Evolutionary conservation across 1,140 invertebrate genomes (phyloP).

Genomic region (Archegozetes longisetosus): DNA sequence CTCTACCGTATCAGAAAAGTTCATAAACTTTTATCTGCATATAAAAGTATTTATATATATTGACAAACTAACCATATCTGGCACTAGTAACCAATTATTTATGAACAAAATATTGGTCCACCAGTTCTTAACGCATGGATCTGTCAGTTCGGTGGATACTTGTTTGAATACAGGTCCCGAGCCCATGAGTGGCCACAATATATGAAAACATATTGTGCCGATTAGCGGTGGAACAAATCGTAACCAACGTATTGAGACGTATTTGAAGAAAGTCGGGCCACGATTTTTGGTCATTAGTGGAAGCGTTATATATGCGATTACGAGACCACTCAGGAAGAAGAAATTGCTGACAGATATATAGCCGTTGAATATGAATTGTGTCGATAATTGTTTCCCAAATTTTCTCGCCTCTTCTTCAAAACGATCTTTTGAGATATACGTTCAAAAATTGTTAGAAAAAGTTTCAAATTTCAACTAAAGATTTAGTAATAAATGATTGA

Average conservation of each 20-base stretch:
- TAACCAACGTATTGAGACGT: neutral
- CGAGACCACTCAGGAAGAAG: neutral
- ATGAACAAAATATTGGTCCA: constrained; percentile 4
- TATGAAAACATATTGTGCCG: neutral
- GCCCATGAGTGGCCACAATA: neutral
- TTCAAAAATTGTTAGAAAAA: too few species aligned
- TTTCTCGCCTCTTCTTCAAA: constrained; percentile 3
- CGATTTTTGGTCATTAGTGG: neutral
- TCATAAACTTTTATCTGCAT: neutral
- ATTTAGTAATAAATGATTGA: too few species aligned
- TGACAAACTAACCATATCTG: constrained; percentile 5
- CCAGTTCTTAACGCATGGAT: constrained; percentile 6
- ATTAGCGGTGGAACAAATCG: neutral
- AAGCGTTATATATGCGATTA: neutral
- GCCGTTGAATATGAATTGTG: constrained; percentile 6
- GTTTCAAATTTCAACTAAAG: too few species aligned
- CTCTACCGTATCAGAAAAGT: too few species aligned
- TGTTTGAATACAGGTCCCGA: constrained; percentile 2
- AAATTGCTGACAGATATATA: neutral
- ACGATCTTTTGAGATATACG: neutral
- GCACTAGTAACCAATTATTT: constrained; percentile 3
- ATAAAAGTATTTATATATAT: neutral
- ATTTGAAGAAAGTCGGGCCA: neutral
- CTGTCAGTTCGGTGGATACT: neutral
- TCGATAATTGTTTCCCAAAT: neutral